Evolutionary conservation across 2,797 vertebrate species (phyloP).

Genomic region (Geotrypetes seraphini): DNA sequence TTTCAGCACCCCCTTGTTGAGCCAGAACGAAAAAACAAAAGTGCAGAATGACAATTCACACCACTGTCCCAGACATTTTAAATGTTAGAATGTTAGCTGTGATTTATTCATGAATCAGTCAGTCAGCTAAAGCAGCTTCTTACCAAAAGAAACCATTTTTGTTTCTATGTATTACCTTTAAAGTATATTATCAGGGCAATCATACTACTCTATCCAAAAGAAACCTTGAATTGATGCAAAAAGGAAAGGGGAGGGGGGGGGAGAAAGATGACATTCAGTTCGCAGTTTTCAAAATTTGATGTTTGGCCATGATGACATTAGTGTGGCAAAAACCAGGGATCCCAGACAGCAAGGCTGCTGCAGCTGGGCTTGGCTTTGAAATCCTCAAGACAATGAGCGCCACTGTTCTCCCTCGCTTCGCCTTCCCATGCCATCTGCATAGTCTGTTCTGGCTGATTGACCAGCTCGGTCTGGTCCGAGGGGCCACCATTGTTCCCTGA

Average conservation of each 20-base stretch:
- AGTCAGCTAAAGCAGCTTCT: no score
- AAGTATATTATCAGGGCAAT: no score
- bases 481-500: conserved; percentile 61
- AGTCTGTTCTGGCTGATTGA: conserved; percentile 73
- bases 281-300: conserved; percentile 41
- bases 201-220: no score
- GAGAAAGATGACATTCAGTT: no score
- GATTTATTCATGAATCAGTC: conserved; percentile 24
- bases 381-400: conserved; percentile 62
- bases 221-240: no score
- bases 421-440: conserved; percentile 66
- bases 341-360: conserved; percentile 41
- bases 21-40: no score
- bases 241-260: no score
- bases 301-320: conserved; percentile 49
- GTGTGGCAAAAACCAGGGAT: conserved; percentile 47
- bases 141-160: no score
- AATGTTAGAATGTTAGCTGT: background rate
- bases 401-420: conserved; percentile 61
- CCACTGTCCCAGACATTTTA: no score
- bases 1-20: no score
- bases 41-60: no score
- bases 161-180: no score
- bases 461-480: conserved; percentile 52
- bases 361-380: conserved; percentile 70